phyloP scores from a whole-genome alignment of 2,797 vertebrate species.

The Peromyscus eremicus region DNA sequence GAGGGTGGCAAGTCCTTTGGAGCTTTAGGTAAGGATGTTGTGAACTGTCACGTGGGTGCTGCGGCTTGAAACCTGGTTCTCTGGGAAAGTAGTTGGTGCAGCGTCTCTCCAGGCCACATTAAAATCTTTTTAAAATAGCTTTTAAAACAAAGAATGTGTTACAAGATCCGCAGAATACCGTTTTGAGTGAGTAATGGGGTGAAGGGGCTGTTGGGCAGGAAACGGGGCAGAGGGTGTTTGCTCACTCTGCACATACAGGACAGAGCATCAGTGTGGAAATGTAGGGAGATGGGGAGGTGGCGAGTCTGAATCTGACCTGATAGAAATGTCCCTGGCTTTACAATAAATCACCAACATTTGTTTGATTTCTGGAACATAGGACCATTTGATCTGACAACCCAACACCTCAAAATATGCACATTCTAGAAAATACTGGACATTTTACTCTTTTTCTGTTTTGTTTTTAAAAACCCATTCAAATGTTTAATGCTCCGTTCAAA shows the following conservation, averaged over 20 bases:
- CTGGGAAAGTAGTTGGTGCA: neutral
- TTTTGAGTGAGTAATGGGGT: neutral
- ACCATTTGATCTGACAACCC: neutral
- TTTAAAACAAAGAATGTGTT: conserved; percentile 62
- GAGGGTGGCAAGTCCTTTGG: neutral
- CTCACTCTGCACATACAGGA: neutral
- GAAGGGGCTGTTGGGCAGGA: neutral
- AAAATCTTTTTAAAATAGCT: neutral
- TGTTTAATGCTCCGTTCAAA: neutral
- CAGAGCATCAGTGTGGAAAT: neutral
- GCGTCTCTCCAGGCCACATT: neutral
- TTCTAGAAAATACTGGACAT: neutral
- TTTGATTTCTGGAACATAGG: neutral
- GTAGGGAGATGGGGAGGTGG: neutral
- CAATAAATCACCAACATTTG: conserved; percentile 7
- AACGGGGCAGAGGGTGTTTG: neutral
- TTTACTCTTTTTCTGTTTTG: neutral
- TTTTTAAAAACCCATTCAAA: neutral
- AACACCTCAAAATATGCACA: neutral
- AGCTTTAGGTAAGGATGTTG: neutral
- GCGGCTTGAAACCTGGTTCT: neutral
- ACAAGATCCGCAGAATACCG: conserved; percentile 39
- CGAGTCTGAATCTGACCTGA: neutral
- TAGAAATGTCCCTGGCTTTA: neutral
- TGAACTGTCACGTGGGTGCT: neutral